phyloP scores from a whole-genome alignment of 2,888 invertebrate genomes.

The Erynnis tages region DNA sequence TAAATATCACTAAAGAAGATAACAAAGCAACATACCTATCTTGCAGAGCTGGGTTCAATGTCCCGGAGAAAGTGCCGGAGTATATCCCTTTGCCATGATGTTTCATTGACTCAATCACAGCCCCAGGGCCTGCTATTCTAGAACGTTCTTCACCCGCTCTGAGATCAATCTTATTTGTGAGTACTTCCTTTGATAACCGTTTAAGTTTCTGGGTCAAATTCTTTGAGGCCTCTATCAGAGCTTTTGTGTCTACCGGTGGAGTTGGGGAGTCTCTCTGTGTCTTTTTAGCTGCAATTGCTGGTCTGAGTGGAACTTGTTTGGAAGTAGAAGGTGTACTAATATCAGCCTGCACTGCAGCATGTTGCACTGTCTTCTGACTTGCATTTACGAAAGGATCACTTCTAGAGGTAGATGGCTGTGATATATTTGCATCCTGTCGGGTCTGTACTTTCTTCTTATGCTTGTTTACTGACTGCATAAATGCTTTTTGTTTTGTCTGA shows the following conservation, averaged over 20 bases:
- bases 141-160: constrained; percentile 74
- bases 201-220: constrained; percentile 95
- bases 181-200: constrained; percentile 93
- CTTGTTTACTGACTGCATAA: constrained; percentile 78
- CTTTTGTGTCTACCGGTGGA: constrained; percentile 84
- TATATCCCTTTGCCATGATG: constrained; percentile 97
- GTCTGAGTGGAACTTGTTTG: constrained; percentile 60
- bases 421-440: constrained; percentile 53
- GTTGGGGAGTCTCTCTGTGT: constrained; percentile 58
- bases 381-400: constrained; percentile 65
- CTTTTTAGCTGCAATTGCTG: constrained; percentile 64
- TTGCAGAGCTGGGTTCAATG: constrained; percentile 95
- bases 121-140: constrained; percentile 83
- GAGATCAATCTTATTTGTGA: constrained; percentile 84
- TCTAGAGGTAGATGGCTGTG: constrained; percentile 70
- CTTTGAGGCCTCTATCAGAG: constrained; percentile 93
- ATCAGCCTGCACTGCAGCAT: constrained; percentile 55
- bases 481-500: constrained; percentile 75
- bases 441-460: constrained; percentile 74
- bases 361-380: constrained; percentile 63
- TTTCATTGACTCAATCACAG: constrained; percentile 95
- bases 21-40: constrained; percentile 84
- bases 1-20: not conserved
- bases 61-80: constrained; percentile 98
- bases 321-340: constrained; percentile 63